Percentiles rank a stretch among this genome's conserved stretches.
Evolutionary conservation across 2,113 vertebrate species (phyloP).

Genomic region (Caranx ignobilis): DNA sequence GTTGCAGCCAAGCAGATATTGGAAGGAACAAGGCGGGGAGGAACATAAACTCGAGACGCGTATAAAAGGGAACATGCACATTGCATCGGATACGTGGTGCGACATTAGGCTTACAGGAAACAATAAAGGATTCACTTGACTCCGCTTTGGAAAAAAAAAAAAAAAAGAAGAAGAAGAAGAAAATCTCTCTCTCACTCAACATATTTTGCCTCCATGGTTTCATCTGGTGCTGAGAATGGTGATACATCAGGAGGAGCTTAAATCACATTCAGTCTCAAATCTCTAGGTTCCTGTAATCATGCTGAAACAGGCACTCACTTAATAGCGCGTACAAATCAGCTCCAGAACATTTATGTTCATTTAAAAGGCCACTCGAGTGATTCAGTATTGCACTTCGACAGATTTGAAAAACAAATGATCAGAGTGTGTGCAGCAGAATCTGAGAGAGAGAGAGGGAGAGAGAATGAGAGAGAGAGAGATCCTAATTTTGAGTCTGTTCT

Average conservation of each 20-base stretch:
- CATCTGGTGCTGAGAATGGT: constrained; percentile 41
- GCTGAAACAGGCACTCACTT: constrained; percentile 19
- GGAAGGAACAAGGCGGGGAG: constrained; percentile 55
- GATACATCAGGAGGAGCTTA: constrained; percentile 35
- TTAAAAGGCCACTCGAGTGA: background rate
- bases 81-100: constrained; percentile 37
- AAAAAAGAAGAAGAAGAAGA: constrained; percentile 7
- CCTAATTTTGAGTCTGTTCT: background rate
- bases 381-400: background rate
- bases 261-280: constrained; percentile 41
- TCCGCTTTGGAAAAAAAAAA: constrained; percentile 41
- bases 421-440: constrained; percentile 13
- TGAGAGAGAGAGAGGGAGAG: background rate
- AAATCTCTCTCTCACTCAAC: constrained; percentile 55
- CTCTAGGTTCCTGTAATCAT: constrained; percentile 18
- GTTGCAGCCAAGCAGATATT: constrained; percentile 57
- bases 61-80: constrained; percentile 55
- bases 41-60: constrained; percentile 43
- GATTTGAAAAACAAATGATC: constrained; percentile 6
- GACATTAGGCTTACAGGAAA: constrained; percentile 62
- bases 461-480: constrained; percentile 3
- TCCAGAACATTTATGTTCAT: background rate
- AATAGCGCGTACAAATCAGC: constrained; percentile 33
- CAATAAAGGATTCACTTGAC: constrained; percentile 61
- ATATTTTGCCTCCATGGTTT: constrained; percentile 43